Evolutionary conservation across 2,113 vertebrate species (phyloP), one percentile per base, ranked within the genome.

Genomic region (Tragulus kanchil): DNA sequence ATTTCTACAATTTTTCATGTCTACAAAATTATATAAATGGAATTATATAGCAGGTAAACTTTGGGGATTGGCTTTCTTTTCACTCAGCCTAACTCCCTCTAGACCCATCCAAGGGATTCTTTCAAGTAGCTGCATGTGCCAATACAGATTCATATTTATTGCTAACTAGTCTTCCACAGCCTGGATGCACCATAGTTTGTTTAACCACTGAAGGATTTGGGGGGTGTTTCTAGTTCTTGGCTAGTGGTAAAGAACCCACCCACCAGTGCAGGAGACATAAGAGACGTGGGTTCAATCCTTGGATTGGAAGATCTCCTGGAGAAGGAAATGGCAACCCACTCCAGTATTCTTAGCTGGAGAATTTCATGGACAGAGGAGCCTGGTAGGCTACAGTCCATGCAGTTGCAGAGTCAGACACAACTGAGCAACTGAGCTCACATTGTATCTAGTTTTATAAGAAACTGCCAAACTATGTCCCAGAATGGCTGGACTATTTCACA

Each of bases 1-100:
- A 75, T 45, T 87, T 96, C 50, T 96, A n/a, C 21, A 19, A 82
- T 48, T 91, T 90, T 78, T 69, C 65, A 96, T 45, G 85, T 96
- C 21, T 71, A 45, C 7, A 58, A 79, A 84, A 73, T 83, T 90
- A 89, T 42, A n/a, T 85, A 83, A 58, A 59, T 75, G 52, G 64
- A 90, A 81, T 84, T 61, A 78, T 65, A 45, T n/a, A 58, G 36
- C 7, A 23, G 25, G 14, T 36, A 89, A 79, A 19, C 5, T 28
- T 54, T 54, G 3, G 4, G 48, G 54, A 65, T 11, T 85, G 58
- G 2, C 9, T 85, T 75, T 75, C 85, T 73, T 77, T 50, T 25
- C 7, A 56, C 9, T 64, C 19, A n/a, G 62, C 52, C 48, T 48
- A 69, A 79, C 59, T 88, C 13, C 45, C 14, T 69, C 48, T 69